Conservation (phyloP, 2,113 vertebrate species). For the Elaphurus davidianus region DNA sequence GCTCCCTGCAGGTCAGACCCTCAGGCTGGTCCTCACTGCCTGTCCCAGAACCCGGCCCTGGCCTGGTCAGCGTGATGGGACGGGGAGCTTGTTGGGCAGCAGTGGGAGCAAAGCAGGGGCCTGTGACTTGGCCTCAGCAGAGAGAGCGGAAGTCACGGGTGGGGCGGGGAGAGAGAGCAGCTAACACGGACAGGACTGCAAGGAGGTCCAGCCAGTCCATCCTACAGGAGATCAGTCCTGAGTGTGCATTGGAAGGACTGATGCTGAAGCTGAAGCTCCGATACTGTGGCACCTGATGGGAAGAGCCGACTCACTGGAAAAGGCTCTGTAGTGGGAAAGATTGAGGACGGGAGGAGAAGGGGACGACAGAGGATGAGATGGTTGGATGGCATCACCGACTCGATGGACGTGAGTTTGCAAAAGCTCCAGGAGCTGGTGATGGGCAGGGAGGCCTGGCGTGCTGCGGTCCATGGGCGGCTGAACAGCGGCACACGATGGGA, state of each 20-base stretch:
- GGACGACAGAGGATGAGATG: not conserved
- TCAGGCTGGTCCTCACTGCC: not conserved
- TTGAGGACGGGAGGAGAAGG: not conserved
- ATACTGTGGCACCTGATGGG: not conserved
- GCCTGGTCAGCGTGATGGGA: not conserved
- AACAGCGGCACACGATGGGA: not conserved
- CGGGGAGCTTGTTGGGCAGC: not conserved
- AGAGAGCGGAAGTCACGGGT: accelerated
- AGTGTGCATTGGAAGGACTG: accelerated
- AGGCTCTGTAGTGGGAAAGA: not conserved
- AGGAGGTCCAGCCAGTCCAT: accelerated
- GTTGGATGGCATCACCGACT: not conserved
- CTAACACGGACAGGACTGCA: not conserved
- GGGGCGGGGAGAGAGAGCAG: not conserved
- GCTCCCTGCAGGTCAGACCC: not conserved
- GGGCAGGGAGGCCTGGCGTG: not conserved
- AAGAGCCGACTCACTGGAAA: not conserved
- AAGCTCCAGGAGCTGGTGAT: not conserved
- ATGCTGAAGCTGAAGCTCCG: not conserved
- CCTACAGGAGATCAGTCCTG: not conserved
- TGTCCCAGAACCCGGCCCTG: not conserved
- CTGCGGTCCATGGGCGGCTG: accelerated
- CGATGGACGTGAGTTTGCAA: not conserved
- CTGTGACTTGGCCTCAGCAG: not conserved
- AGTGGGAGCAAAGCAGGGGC: not conserved